phyloP scores from a whole-genome alignment of 2,888 invertebrate genomes.

The Dendrolimus houi region DNA sequence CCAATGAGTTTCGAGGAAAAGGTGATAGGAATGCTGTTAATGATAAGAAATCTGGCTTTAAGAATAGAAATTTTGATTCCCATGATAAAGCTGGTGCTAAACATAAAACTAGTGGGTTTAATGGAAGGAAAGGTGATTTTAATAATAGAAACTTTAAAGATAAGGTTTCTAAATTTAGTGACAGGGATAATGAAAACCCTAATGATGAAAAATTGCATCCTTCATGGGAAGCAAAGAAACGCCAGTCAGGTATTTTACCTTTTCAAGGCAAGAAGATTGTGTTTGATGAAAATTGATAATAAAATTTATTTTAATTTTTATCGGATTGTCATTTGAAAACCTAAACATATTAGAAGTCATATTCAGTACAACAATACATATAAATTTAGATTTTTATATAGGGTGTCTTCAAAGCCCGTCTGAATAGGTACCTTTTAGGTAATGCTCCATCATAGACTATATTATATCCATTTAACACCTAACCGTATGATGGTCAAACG shows the following conservation, averaged over 20 bases:
- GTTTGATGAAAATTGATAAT: conserved; percentile 45
- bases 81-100: conserved; percentile 3
- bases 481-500: too few relatives aligned
- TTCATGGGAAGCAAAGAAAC: conserved; percentile 73
- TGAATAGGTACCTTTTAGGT: too few relatives aligned
- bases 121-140: conserved; percentile 15
- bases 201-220: conserved; percentile 59
- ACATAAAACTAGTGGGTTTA: conserved; percentile 14
- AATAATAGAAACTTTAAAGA: conserved; percentile 6
- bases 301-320: conserved; percentile 4
- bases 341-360: not conserved
- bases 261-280: conserved; percentile 68
- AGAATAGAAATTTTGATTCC: conserved; percentile 13
- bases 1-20: conserved; percentile 12
- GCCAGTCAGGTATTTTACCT: conserved; percentile 56
- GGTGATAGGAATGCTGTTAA: conserved; percentile 8
- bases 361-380: too few relatives aligned
- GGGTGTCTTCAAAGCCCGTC: too few relatives aligned
- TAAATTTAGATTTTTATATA: too few relatives aligned
- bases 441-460: too few relatives aligned
- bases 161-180: conserved; percentile 3
- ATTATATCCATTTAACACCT: too few relatives aligned
- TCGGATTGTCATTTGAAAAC: too few relatives aligned
- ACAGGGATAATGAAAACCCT: conserved; percentile 6
- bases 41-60: not conserved